Conservation (phyloP, 2,888 invertebrate species). For the Pristionchus arcanus region DNA sequence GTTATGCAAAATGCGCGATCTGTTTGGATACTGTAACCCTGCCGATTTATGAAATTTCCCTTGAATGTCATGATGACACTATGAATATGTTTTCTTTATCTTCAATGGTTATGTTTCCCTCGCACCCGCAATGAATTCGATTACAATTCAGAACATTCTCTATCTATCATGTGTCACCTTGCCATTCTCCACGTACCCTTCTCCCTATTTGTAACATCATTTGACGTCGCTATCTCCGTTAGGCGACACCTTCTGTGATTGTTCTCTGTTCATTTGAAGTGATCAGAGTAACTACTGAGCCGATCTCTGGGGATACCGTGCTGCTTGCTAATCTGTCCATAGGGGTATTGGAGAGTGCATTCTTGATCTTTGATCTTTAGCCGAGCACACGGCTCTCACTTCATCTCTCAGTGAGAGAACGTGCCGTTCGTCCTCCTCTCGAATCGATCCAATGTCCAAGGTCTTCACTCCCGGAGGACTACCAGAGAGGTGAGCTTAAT, state of each 20-base stretch:
- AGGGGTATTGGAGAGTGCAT: background rate
- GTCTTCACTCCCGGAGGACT: slow-evolving; percentile 36
- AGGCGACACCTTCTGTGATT: background rate
- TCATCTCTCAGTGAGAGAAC: slow-evolving; percentile 10
- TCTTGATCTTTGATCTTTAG: background rate
- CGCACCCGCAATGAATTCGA: background rate
- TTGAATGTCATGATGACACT: too few species aligned
- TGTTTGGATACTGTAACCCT: background rate
- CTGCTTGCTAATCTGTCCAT: background rate
- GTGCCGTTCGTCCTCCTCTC: background rate
- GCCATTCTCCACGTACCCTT: background rate
- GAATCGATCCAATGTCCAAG: slow-evolving; percentile 23
- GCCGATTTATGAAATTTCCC: background rate
- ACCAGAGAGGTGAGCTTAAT: background rate
- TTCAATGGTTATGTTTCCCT: background rate
- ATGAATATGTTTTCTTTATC: too few species aligned
- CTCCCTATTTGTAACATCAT: background rate
- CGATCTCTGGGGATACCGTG: too few species aligned
- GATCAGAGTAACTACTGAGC: too few species aligned
- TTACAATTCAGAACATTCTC: background rate
- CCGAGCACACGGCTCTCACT: slow-evolving; percentile 1
- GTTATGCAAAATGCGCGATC: too few species aligned
- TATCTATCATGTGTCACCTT: background rate
- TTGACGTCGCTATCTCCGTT: background rate
- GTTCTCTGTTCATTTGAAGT: background rate